phyloP scores from a whole-genome alignment of 2,888 invertebrate species.

The Aquatica leii region DNA sequence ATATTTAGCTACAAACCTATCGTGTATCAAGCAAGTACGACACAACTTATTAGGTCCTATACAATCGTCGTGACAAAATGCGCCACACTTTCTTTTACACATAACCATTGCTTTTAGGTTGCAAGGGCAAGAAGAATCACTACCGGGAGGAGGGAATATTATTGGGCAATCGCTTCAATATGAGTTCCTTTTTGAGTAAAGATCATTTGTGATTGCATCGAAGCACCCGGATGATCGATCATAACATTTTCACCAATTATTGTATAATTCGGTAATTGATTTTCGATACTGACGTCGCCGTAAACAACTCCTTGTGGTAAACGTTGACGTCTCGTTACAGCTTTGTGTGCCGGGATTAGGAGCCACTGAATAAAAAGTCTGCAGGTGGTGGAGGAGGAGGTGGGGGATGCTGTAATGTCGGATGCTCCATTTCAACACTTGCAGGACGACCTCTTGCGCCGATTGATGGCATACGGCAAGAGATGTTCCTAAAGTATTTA shows the following conservation, averaged over 20 bases:
- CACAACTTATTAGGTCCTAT: constrained; percentile 92
- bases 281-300: constrained; percentile 59
- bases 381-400: constrained; percentile 44
- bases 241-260: constrained; percentile 62
- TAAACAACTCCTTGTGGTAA: constrained; percentile 57
- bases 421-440: constrained; percentile 67
- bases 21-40: constrained; percentile 91
- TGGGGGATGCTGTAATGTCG: constrained; percentile 44
- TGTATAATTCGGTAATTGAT: constrained; percentile 61
- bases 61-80: constrained; percentile 97
- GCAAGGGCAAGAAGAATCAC: constrained; percentile 77
- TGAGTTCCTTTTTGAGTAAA: constrained; percentile 38
- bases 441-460: constrained; percentile 71
- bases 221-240: constrained; percentile 58
- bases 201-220: constrained; percentile 56
- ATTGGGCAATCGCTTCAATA: constrained; percentile 29
- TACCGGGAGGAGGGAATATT: constrained; percentile 38
- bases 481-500: constrained; percentile 52
- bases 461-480: constrained; percentile 56
- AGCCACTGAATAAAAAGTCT: constrained; percentile 56
- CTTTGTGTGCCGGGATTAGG: constrained; percentile 63
- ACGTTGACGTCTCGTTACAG: constrained; percentile 62
- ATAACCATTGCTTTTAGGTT: constrained; percentile 95
- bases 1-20: constrained; percentile 57
- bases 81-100: constrained; percentile 96